These are phyloP conservation scores for silkworm (Bombyx mori) DNA, from an alignment of 1,140 invertebrate species.

Conservation along the genomic window DNA sequence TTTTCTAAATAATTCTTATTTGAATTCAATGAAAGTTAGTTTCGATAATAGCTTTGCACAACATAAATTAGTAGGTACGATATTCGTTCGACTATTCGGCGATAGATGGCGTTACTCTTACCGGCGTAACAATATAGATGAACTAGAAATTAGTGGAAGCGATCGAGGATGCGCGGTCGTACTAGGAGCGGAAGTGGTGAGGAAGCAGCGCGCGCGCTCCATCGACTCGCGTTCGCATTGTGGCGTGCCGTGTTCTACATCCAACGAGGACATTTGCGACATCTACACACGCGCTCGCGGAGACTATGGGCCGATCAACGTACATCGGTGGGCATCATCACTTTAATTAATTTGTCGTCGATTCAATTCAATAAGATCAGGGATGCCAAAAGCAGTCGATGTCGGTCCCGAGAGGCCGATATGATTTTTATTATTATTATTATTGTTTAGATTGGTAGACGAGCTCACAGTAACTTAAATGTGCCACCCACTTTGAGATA, in stretches of 20 bases:
- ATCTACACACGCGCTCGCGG: conserved; percentile 20
- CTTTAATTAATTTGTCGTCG: neutral
- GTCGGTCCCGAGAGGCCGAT: no score
- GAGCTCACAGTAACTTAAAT: no score
- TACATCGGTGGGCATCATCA: conserved; percentile 16
- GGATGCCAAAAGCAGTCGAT: no score
- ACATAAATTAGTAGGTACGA: neutral
- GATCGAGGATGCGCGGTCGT: conserved; percentile 34
- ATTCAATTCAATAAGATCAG: no score
- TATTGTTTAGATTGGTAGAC: no score
- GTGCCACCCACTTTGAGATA: no score
- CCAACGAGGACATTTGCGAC: conserved; percentile 32
- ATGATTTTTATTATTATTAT: no score
- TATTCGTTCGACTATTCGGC: neutral
- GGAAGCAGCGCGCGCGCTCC: conserved; percentile 55
- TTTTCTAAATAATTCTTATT: no score
- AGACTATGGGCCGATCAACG: conserved; percentile 10
- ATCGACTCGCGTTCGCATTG: conserved; percentile 56
- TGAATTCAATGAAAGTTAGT: no score
- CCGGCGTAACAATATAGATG: neutral
- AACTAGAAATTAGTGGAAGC: conserved; percentile 9
- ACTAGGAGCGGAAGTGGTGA: conserved; percentile 22
- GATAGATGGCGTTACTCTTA: no score
- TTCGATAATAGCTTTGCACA: no score
- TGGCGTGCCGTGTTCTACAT: conserved; percentile 61